phyloP scores from a whole-genome alignment of 1,140 invertebrate species.

The Goniozus legneri region DNA sequence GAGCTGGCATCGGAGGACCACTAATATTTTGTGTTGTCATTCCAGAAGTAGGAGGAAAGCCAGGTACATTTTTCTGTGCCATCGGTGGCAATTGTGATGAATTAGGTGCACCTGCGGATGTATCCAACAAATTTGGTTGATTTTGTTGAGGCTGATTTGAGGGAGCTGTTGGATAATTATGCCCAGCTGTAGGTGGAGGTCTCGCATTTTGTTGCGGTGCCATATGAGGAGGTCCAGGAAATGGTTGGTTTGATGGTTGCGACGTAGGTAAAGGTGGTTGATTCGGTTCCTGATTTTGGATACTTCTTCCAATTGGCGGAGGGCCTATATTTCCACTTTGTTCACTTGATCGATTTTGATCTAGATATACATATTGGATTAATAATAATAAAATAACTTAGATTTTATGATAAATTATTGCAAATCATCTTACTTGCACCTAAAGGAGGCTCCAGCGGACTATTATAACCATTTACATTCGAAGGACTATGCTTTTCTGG shows the following conservation, averaged over 20 bases:
- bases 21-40: slow-evolving; percentile 22
- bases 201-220: slow-evolving; percentile 14
- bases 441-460: slow-evolving; percentile 22
- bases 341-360: too few relatives aligned
- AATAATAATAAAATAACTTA: too few relatives aligned
- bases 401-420: too few relatives aligned
- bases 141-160: slow-evolving; percentile 18
- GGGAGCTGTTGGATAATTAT: slow-evolving; percentile 25
- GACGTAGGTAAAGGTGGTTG: slow-evolving; percentile 12
- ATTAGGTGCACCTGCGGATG: background rate
- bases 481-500: slow-evolving; percentile 17
- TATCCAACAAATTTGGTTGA: background rate
- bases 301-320: too few relatives aligned
- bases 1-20: slow-evolving; percentile 39
- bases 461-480: slow-evolving; percentile 31
- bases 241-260: slow-evolving; percentile 19
- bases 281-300: slow-evolving; percentile 13
- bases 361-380: background rate
- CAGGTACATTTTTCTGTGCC: background rate
- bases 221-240: slow-evolving; percentile 13
- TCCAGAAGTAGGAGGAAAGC: slow-evolving; percentile 13
- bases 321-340: slow-evolving; percentile 24
- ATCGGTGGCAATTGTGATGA: background rate
- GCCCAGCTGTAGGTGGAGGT: slow-evolving; percentile 24
- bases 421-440: too few relatives aligned